Evolutionary conservation across 2,113 vertebrate species (phyloP), one percentile per base, ranked within the genome.

Genomic region (Osmerus eperlanus): DNA sequence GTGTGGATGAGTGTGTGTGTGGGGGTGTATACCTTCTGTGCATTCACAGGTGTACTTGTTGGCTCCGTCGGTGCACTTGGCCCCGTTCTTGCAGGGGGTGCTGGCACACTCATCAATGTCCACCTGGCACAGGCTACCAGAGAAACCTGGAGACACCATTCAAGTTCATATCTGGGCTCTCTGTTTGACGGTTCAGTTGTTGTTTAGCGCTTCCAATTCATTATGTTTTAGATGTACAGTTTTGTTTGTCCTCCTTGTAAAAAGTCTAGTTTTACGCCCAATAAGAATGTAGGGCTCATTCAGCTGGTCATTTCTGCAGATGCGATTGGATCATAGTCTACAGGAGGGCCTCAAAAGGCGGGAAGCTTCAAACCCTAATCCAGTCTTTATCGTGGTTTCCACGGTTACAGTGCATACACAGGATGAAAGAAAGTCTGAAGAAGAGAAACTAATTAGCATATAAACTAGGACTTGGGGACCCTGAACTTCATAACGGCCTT

Each of bases 91-190:
- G 84, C 97, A 99, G 0, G 97, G 97, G 0, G 96, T 99, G 83
- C 97, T 98, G 29, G 97, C 95, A 0, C 97, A 99, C 78, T 99
- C 97, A 0, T 99, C 97, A 32, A 96, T 93, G 8, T 99, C 97
- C 0, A 95, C 91, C 87, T 98, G 97, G 83, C 97, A 99, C 52
- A 97, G 86, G 83, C 82, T 92, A 19, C 96, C 97, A 0, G 92
- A 95, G 89, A 98, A 99, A 70, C 97, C 97, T 99, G 84, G 0
- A 18, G 56, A 67, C 21, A 7, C 9, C 53, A 29, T 68, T 12
- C 74, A 41, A 0, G n/a, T 60, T 52, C 55, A 4, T 58, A 41
- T 0, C 32, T 36, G 32, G 32, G 32, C 32, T 36, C 32, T 6
- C 32, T 6, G 32, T 36, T 4, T 36, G 32, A 36, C 32, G 32